These are phyloP conservation scores for Hypotaenidia okinawae DNA, from an alignment of 2,797 vertebrate genomes.

Conservation along the genomic window DNA sequence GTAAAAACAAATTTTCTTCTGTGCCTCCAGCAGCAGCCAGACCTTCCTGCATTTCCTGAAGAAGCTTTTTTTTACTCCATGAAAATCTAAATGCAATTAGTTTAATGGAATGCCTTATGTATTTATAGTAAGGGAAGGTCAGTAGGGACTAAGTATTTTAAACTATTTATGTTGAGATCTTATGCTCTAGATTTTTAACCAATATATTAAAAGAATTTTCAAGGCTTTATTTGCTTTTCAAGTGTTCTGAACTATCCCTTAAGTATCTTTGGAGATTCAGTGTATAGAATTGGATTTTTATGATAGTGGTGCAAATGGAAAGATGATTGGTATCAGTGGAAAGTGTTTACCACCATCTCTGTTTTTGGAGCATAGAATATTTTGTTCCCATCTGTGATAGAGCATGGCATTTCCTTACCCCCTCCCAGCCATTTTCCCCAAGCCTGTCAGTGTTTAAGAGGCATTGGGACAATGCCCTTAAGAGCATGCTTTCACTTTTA, in stretches of 20 bases:
- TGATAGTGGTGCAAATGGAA: background rate
- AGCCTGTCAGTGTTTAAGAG: background rate
- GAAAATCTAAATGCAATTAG: background rate
- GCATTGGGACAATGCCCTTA: background rate
- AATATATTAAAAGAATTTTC: background rate
- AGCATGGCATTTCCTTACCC: background rate
- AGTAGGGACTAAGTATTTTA: background rate
- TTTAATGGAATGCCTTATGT: background rate
- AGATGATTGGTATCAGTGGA: background rate
- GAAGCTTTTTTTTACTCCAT: background rate
- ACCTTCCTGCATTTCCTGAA: background rate
- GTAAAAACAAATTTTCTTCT: background rate
- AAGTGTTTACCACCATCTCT: background rate
- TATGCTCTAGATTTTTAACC: background rate
- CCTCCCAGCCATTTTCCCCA: background rate
- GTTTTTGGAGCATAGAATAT: background rate
- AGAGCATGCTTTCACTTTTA: background rate
- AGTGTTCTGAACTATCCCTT: background rate
- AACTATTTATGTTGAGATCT: background rate
- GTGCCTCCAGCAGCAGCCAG: background rate
- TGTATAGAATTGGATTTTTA: background rate
- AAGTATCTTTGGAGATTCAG: background rate
- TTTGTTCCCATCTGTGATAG: background rate
- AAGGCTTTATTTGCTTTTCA: background rate
- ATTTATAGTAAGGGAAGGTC: background rate